Evolutionary conservation across 2,888 invertebrate species (phyloP), one percentile per base, ranked within the genome.

Genomic region (Aleiodes leptofemur): DNA sequence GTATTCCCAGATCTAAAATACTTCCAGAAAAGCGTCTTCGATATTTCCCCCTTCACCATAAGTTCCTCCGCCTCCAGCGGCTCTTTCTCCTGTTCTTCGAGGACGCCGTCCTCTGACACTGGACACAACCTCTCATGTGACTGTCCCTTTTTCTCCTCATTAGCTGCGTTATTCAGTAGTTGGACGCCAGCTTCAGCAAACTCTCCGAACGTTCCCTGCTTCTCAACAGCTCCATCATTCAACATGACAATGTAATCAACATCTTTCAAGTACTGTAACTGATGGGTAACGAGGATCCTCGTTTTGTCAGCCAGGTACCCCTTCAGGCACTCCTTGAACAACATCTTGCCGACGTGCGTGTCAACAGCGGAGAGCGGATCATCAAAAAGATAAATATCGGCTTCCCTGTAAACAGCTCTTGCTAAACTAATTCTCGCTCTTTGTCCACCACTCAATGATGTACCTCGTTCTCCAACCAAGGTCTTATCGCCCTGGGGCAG

Each of bases 301-400:
- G 95, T 94, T 85, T 94, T 93, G 77, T 93, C 90, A n/a, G 90
- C 90, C 76, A 96, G 90, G 83, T 92, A 93, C 0, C 92, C 92
- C 80, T 87, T 90, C 73, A 95, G 93, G 72, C 95, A 96, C 87
- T 94, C 92, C 68, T 95, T 93, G 84, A 95, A 96, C 5, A 96
- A 89, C 86, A 94, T 93, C 76, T 93, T 92, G 0, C 94, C 94
- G n/a, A 96, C 95, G 76, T 93, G 93, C 0, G 94, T 91, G 87
- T 96, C 96, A 0, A 96, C 95, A 0, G 96, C 95, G 76, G 94
- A 94, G 2, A 96, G 88, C 0, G 96, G 96, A 90, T 96, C 96
- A 86, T 96, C 96, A 38, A 96, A 89, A 5, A 96, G 89, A 85
- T 95, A 96, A 77, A 96, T 92, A 83, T 94, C 93, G 34, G 95